Percentiles rank a stretch among this genome's conserved stretches.
These are phyloP conservation scores for Catharus ustulatus DNA, from an alignment of 2,797 vertebrate species.

Conservation along the genomic window DNA sequence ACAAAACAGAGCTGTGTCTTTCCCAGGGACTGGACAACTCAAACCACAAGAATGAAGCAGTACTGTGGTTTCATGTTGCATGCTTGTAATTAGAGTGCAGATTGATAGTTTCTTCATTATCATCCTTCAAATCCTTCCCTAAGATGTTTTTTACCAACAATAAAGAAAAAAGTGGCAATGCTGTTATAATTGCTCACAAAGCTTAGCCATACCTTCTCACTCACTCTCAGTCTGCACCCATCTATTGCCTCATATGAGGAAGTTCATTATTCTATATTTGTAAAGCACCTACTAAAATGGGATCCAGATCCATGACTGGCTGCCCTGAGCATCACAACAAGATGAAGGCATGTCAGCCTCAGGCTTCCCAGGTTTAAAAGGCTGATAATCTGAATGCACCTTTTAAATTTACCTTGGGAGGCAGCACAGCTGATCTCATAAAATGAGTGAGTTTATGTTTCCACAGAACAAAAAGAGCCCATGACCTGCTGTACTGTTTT, in stretches of 20 bases:
- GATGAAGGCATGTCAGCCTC: neutral
- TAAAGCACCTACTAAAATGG: neutral
- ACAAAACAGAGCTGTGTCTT: neutral
- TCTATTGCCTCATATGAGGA: neutral
- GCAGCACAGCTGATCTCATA: neutral
- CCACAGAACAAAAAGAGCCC: neutral
- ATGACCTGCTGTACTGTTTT: neutral
- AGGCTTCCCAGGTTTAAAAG: neutral
- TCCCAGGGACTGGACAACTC: neutral
- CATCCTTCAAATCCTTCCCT: slow-evolving; percentile 21
- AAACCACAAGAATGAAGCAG: slow-evolving; percentile 14
- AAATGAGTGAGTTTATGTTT: fast-evolving
- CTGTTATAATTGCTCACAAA: neutral
- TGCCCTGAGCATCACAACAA: neutral
- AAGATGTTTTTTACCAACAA: neutral
- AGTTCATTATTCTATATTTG: neutral
- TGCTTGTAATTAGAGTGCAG: slow-evolving; percentile 21
- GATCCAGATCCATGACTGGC: neutral
- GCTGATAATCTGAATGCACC: neutral
- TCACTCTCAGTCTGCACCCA: neutral
- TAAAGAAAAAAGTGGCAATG: neutral
- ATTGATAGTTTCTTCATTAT: slow-evolving; percentile 6
- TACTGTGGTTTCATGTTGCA: neutral
- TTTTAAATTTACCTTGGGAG: neutral
- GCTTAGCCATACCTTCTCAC: neutral